These are phyloP conservation scores for Antheraea pernyi DNA, from an alignment of 1,140 invertebrate genomes.

Conservation along the genomic window DNA sequence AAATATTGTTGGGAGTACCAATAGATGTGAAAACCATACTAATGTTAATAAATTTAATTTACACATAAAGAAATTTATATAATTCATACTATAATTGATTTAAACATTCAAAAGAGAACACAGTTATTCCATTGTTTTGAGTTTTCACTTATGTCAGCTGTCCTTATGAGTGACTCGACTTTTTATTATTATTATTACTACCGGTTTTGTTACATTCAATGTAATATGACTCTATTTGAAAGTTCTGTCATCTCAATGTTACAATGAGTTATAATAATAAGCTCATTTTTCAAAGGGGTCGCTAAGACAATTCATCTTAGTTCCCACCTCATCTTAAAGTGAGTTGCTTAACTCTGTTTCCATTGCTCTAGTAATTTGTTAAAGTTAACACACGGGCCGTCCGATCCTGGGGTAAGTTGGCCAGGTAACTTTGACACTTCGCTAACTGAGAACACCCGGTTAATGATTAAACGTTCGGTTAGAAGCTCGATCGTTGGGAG, in stretches of 20 bases:
- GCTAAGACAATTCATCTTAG: slow-evolving; percentile 61
- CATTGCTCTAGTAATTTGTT: slow-evolving; percentile 65
- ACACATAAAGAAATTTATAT: too few relatives aligned
- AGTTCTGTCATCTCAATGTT: background rate
- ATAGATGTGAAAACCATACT: too few relatives aligned
- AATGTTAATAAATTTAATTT: too few relatives aligned
- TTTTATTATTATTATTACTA: too few relatives aligned
- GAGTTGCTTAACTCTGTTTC: slow-evolving; percentile 53
- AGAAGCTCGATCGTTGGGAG: slow-evolving; percentile 22
- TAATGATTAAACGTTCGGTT: background rate
- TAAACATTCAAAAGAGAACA: too few relatives aligned
- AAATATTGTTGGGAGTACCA: too few relatives aligned
- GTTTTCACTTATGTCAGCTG: too few relatives aligned
- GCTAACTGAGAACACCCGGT: slow-evolving; percentile 18
- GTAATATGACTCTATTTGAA: background rate
- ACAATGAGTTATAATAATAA: slow-evolving; percentile 10
- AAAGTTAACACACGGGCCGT: slow-evolving; percentile 62
- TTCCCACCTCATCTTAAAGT: slow-evolving; percentile 32
- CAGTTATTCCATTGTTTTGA: too few relatives aligned
- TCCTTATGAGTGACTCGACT: too few relatives aligned
- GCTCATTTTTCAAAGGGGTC: slow-evolving; percentile 58
- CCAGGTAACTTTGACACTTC: slow-evolving; percentile 35
- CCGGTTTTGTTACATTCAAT: too few relatives aligned
- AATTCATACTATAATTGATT: too few relatives aligned
- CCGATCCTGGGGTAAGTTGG: slow-evolving; percentile 49